Conservation (phyloP, 2,113 vertebrate species). For the Microtus ochrogaster region DNA sequence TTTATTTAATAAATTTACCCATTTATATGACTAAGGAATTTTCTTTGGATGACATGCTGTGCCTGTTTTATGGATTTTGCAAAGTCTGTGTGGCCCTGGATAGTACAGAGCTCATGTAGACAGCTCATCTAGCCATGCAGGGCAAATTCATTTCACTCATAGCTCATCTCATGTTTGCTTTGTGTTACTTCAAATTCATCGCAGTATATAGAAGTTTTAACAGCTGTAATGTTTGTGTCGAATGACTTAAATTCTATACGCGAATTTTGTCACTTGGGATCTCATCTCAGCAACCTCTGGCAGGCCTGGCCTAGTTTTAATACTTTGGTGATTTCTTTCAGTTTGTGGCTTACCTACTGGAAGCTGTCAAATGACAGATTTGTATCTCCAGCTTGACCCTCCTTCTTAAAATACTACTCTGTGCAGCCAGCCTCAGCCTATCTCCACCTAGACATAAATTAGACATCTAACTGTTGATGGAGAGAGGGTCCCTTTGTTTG, state of each 20-base stretch:
- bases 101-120: not conserved
- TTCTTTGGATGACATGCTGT: constrained; percentile 11
- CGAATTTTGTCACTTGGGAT: not conserved
- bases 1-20: not conserved
- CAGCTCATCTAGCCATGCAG: not conserved
- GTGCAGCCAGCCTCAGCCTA: not conserved
- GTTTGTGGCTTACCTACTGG: not conserved
- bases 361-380: not conserved
- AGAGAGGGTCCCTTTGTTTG: too few species aligned
- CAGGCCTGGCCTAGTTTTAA: not conserved
- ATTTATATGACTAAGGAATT: not conserved
- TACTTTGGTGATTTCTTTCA: constrained; percentile 1
- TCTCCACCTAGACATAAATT: not conserved
- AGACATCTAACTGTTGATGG: not conserved
- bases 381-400: not conserved
- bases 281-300: not conserved
- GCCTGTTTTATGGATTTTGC: constrained; percentile 28
- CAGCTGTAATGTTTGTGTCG: not conserved
- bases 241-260: not conserved
- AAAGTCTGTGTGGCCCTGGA: not conserved
- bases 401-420: not conserved
- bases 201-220: not conserved
- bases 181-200: not conserved
- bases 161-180: not conserved
- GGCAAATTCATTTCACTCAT: not conserved